A percentile compares a stretch with the other conserved stretches of the same genome.
These are phyloP conservation scores for Caenorhabditis sp. DNA, from an alignment of 2,888 invertebrate species.

Conservation along the genomic window DNA sequence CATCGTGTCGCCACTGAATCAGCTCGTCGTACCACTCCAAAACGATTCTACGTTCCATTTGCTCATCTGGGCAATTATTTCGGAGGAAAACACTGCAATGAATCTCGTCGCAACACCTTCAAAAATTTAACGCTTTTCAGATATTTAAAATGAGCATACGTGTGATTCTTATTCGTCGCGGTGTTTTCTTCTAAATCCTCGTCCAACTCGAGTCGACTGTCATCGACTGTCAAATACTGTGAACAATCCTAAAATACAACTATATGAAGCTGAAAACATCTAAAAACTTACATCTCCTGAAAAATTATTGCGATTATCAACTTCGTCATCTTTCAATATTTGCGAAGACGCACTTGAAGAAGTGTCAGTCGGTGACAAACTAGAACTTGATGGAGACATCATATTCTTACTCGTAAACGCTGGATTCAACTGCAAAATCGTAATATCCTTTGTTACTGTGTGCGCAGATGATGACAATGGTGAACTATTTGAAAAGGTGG, in stretches of 20 bases:
- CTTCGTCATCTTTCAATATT: neutral
- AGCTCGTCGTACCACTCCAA: conserved; percentile 32
- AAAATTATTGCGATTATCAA: too few relatives aligned
- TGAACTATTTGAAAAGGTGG: neutral
- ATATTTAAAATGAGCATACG: neutral
- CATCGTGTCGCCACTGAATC: conserved; percentile 36
- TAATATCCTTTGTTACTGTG: conserved; percentile 18
- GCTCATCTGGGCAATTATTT: conserved; percentile 13
- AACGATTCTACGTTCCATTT: conserved; percentile 9
- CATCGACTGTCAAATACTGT: conserved; percentile 4
- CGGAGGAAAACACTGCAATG: conserved; percentile 22
- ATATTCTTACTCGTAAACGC: neutral
- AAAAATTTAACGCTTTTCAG: neutral
- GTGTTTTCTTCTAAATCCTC: conserved; percentile 1
- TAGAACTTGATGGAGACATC: neutral
- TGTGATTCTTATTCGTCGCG: neutral
- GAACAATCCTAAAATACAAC: conserved; percentile 2
- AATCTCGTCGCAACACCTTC: conserved; percentile 26
- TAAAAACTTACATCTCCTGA: neutral
- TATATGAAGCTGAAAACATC: conserved; percentile 1
- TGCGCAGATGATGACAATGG: conserved; percentile 8
- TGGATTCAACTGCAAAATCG: conserved; percentile 23
- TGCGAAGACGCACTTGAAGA: neutral
- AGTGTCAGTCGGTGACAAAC: neutral
- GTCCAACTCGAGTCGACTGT: neutral